Conservation (phyloP, 1,140 invertebrate species). For the Zaprionus africanus region DNA sequence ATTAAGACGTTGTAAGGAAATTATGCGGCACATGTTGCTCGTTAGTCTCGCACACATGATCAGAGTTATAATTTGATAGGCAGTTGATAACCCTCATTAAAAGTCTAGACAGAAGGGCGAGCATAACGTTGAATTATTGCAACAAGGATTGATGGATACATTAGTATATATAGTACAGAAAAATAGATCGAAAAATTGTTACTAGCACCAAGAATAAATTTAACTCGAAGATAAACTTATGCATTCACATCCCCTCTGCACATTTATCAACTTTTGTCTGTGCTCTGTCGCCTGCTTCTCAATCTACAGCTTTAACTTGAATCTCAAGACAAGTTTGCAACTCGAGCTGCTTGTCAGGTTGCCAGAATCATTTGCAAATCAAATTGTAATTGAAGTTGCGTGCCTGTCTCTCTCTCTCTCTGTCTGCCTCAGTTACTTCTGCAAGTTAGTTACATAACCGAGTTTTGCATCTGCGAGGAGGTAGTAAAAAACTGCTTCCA, state of each 20-base stretch:
- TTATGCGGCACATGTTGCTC: conserved; percentile 11
- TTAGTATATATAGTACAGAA: no score
- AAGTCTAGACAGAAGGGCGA: conserved; percentile 1
- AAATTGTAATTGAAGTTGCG: conserved; percentile 76
- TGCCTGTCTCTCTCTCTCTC: not conserved
- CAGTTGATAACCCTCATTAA: conserved; percentile 10
- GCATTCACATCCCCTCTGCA: conserved; percentile 33
- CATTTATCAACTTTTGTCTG: conserved; percentile 21
- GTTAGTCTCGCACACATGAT: conserved; percentile 9
- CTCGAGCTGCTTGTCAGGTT: conserved; percentile 67
- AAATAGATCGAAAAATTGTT: not conserved
- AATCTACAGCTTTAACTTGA: conserved; percentile 1
- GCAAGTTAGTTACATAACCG: conserved; percentile 46
- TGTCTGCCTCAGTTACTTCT: conserved; percentile 4
- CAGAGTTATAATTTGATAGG: conserved; percentile 4
- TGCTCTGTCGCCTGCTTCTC: not conserved
- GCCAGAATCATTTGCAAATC: conserved; percentile 72
- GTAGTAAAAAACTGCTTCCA: not conserved
- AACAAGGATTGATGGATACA: no score
- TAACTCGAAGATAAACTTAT: not conserved
- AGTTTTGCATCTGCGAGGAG: not conserved
- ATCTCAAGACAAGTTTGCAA: conserved; percentile 50
- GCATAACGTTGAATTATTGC: not conserved
- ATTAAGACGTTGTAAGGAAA: conserved; percentile 14
- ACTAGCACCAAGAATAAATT: not conserved